Base-by-base conservation (phyloP, 1,140 invertebrate species). In the Drosophila tsacasi region DNA sequence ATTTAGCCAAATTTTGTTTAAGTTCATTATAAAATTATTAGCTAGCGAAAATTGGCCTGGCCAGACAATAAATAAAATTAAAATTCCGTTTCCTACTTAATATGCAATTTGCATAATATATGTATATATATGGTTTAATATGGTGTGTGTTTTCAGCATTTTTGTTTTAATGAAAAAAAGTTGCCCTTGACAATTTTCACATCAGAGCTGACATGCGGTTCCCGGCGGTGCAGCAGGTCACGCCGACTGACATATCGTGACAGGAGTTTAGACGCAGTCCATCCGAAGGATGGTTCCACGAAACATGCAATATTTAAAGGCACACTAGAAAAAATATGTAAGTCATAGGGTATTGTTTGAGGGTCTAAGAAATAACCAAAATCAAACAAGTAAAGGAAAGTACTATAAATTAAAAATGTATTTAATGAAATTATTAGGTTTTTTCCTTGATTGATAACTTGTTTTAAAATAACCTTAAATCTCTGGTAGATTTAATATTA, bases 31-130 rank as follows among this genome's bases (percentile, higher is more conserved):
- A 40, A 57, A 55, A 68, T 71, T 46, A 68, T 71, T 39, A 68
- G 64, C 63, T 64, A 8, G 37, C 23, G 8, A 68, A 71, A 68
- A 23, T 68, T 35, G 39, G 63, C 23, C 63, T 19, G 30, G 67
- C 30, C 30, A 5, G 67, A 39, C 47, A 54, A 57, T 68, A 68
- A 71, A 68, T 46, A 69, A 57, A 71, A 71, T 71, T 71, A 68
- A 44, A 67, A 68, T 47, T 40, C 64, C 17, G 49, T 30, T 47
- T 46, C 32, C 67, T 7, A 64, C 64, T 71, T 69, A 68, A 71
- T 68, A 68, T 68, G 67, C 64, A 71, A 71, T 71, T 71, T 71
- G 67, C 67, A 71, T 71, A 68, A 71, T 68, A 39, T 67, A 46
- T 68, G 32, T 67, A 46, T 27, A 17, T 19, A 37, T 37, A 10